Evolutionary conservation across 2,797 vertebrate genomes (phyloP).

Genomic region (Choloepus didactylus): DNA sequence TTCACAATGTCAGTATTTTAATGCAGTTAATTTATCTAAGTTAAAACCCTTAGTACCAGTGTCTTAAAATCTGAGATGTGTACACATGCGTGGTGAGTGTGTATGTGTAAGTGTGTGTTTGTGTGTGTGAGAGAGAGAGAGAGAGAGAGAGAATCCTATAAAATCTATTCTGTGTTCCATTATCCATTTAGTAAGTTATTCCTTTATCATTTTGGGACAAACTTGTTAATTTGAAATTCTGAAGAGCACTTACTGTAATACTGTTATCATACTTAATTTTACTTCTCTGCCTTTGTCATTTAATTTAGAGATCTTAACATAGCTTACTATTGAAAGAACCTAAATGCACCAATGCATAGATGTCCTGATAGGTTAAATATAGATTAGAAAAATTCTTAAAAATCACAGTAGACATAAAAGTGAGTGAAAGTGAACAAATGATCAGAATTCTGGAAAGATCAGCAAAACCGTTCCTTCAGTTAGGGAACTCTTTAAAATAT

Average conservation of each 20-base stretch:
- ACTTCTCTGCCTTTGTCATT: constrained; percentile 78
- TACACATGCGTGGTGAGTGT: constrained; percentile 41
- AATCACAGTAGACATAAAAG: constrained; percentile 67
- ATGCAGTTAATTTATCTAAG: constrained; percentile 87
- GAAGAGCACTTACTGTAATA: constrained; percentile 75
- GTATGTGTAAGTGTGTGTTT: not conserved
- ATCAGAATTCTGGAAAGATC: constrained; percentile 76
- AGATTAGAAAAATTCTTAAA: constrained; percentile 80
- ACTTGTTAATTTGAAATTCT: constrained; percentile 82
- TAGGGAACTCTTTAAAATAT: constrained; percentile 67
- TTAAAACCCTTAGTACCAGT: constrained; percentile 81
- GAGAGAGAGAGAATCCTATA: constrained; percentile 56
- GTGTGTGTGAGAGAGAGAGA: not conserved
- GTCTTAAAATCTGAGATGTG: constrained; percentile 78
- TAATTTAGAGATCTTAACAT: constrained; percentile 78
- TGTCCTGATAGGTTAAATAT: constrained; percentile 65
- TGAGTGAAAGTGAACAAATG: constrained; percentile 59
- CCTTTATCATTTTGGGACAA: constrained; percentile 80
- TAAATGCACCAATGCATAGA: constrained; percentile 68
- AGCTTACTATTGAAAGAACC: constrained; percentile 72
- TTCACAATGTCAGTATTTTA: constrained; percentile 88
- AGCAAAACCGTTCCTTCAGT: constrained; percentile 59
- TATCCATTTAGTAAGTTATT: constrained; percentile 86
- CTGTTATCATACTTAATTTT: constrained; percentile 81
- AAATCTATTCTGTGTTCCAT: constrained; percentile 70